Evolutionary conservation across 2,888 invertebrate genomes (phyloP).

Genomic region (Taphrorychus bicolor): DNA sequence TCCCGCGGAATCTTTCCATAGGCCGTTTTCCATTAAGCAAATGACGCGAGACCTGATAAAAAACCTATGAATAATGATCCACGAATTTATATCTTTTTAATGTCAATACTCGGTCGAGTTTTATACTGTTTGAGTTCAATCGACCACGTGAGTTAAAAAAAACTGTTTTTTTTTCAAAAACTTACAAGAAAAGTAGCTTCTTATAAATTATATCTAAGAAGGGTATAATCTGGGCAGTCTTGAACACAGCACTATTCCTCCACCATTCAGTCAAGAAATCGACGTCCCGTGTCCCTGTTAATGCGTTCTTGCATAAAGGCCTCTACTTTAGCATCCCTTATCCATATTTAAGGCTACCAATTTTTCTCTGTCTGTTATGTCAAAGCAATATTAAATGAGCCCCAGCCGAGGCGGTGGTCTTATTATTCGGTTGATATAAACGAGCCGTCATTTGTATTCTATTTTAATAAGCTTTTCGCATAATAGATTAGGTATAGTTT

Average conservation of each 20-base stretch:
- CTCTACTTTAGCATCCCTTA: not conserved
- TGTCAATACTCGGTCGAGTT: no score
- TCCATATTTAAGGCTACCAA: slow-evolving; percentile 3
- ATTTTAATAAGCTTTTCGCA: slow-evolving; percentile 52
- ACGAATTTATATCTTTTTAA: not conserved
- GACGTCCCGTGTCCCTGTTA: not conserved
- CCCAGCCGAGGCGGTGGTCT: slow-evolving; percentile 46
- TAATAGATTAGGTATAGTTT: slow-evolving; percentile 55
- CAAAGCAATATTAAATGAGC: slow-evolving; percentile 52
- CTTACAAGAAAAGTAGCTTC: no score
- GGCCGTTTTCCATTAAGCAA: slow-evolving; percentile 59
- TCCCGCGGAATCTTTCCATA: slow-evolving; percentile 43
- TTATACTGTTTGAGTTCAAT: no score
- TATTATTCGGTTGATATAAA: slow-evolving; percentile 55
- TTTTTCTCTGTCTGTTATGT: slow-evolving; percentile 10
- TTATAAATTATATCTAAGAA: no score
- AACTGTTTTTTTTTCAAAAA: not conserved
- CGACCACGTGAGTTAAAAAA: not conserved
- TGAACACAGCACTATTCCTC: not conserved
- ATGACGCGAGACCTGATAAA: slow-evolving; percentile 55
- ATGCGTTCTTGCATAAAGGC: not conserved
- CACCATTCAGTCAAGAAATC: not conserved
- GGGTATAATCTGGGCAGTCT: no score
- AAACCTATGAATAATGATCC: slow-evolving; percentile 6
- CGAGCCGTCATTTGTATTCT: slow-evolving; percentile 54